Evolutionary conservation across 2,797 vertebrate genomes (phyloP), one percentile per base, ranked within the genome.

Genomic region (Orientallactaga sibirica): DNA sequence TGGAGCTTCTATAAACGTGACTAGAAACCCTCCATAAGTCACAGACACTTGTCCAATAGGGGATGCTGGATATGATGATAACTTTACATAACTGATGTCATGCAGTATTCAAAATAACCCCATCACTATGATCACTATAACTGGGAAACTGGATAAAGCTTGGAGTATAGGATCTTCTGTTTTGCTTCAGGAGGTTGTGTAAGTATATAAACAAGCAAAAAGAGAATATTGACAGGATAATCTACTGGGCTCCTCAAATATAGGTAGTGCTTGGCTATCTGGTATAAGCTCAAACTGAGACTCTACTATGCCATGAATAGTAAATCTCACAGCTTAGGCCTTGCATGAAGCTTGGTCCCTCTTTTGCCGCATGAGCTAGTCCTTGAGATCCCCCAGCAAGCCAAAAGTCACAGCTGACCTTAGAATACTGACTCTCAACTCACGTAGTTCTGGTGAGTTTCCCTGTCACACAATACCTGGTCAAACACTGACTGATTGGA

Each of bases 101-200:
- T 7, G 33, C 0, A 12, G 37, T 81, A 66, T 15, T 78, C 81
- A 77, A 93, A 95, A 91, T 61, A 64, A 24, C 52, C 19, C n/a
- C 48, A 86, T 41, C 33, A 2, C 27, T 86, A 33, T 75, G 68
- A 71, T 79, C 43, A 33, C 48, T 80, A 2, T 64, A 88, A 64
- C 20, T 19, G 16, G 41, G 43, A 70, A 64, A 52, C 62, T 43
- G 9, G 41, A 84, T 89, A 48, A 86, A 86, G 41, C 64, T 77
- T 67, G 2, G 70, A 62, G 7, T 93, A 37, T 0, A 43, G 48
- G 27, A 88, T 20, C 81, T 74, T 91, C 70, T 88, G 29, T 86
- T 86, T 75, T 86, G 66, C 76, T 94, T 71, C 82, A 88, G 41
- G 62, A 88, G 71, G 41, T 27, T 29, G 43, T 33, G 67, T 80